Base-by-base conservation (phyloP, 2,113 vertebrate genomes). In the Pedetes capensis region DNA sequence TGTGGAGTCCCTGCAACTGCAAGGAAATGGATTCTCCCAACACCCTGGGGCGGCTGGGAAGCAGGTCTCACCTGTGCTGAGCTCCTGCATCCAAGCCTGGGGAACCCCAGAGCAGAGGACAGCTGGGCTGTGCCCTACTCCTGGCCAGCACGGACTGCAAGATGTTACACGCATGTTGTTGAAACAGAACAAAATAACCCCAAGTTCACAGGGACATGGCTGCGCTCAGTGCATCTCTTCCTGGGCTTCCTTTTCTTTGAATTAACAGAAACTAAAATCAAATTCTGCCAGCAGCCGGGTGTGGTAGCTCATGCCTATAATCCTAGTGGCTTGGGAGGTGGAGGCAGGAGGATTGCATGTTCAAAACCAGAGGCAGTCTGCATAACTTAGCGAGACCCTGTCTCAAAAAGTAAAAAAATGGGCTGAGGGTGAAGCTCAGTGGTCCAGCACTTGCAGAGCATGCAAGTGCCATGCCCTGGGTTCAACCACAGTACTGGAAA, bases 1-100 rank as follows among this genome's bases (percentile, higher is more conserved):
- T 3, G 17, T 32, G 49, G 22, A 32, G 44, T 6, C 29, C 2
- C 47, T 25, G n/a, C n/a, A n/a, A n/a, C n/a, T n/a, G n/a, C 81
- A 4, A 27, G 63, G 44, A 84, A 84, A 27, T 6, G 44, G n/a
- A 23, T 16, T 64, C n/a, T 29, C n/a, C 37, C 17, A 7, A 14
- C 6, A 57, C 8, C 20, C 37, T 2, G 2, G 17, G 83, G 27
- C n/a, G n/a, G 25, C 53, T 6, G 8, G 61, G 82, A 18, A 51
- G 32, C 5, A 6, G 32, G 5, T 3, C 34, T 22, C 9, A 20
- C 14, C 34, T 0, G 39, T 2, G 17, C 6, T 0, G 8, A 47
- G 29, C 44, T 44, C 63, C 25, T 12, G 25, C 16, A 17, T 16
- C 5, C 7, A 32, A 6, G 64, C 76, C 42, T 11, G 3, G 1